Conservation (phyloP, 2,113 vertebrate species). For the Promerops cafer region DNA sequence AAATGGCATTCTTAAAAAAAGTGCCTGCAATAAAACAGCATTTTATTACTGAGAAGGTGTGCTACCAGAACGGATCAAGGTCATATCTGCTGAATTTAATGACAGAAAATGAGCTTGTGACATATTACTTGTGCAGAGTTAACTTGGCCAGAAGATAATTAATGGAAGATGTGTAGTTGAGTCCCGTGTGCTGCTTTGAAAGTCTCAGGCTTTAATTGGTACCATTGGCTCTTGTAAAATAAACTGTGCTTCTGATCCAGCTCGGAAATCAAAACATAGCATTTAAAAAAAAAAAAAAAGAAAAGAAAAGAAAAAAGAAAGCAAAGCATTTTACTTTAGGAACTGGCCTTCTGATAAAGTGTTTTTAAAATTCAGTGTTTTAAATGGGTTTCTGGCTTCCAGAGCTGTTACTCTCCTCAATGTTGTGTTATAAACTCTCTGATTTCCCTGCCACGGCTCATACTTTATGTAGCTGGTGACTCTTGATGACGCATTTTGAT, state of each 20-base stretch:
- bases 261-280: neutral
- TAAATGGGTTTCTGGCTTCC: neutral
- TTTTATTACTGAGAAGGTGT: neutral
- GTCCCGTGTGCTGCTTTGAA: neutral
- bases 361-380: neutral
- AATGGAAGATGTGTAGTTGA: constrained; percentile 4
- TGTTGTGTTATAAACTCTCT: neutral
- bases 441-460: neutral
- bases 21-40: neutral
- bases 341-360: neutral
- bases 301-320: neutral
- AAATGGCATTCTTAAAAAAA: neutral
- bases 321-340: neutral
- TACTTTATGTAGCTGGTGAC: neutral
- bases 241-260: neutral
- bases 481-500: constrained; percentile 38
- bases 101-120: constrained; percentile 32
- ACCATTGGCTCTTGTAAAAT: neutral
- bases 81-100: constrained; percentile 10
- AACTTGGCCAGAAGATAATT: constrained; percentile 34
- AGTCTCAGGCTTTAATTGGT: constrained; percentile 3
- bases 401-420: neutral
- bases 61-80: neutral
- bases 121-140: neutral
- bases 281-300: neutral